phyloP scores from a whole-genome alignment of 2,888 invertebrate species.

The Eurytoma californica region DNA sequence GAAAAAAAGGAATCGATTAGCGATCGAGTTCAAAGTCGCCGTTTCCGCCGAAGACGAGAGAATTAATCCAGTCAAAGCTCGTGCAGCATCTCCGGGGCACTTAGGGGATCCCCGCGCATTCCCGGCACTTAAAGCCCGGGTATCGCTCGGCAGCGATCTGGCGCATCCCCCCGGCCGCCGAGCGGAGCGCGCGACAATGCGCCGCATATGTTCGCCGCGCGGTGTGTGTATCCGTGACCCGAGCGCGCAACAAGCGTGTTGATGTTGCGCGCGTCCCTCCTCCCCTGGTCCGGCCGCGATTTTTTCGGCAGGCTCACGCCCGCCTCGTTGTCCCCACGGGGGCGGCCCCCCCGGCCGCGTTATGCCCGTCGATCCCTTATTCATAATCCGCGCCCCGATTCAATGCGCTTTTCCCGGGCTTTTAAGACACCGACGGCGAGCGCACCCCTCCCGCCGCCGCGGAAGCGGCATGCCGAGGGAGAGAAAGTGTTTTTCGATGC shows the following conservation, averaged over 20 bases:
- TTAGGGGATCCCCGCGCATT: conserved; percentile 27
- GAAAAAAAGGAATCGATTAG: too few relatives aligned
- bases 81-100: background rate
- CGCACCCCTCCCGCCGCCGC: conserved; percentile 26
- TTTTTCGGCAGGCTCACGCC: conserved; percentile 16
- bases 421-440: conserved; percentile 64
- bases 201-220: conserved; percentile 7
- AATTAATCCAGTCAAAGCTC: too few relatives aligned
- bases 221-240: conserved; percentile 63
- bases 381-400: conserved; percentile 68
- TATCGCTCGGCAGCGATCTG: too few relatives aligned
- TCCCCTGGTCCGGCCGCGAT: conserved; percentile 8
- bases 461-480: background rate
- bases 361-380: conserved; percentile 66
- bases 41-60: background rate
- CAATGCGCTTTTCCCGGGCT: conserved; percentile 70
- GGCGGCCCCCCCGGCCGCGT: conserved; percentile 57
- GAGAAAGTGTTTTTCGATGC: conserved; percentile 1
- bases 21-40: background rate
- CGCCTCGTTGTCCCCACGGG: conserved; percentile 33
- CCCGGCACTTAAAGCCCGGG: conserved; percentile 55
- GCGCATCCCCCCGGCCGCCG: too few relatives aligned
- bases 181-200: too few relatives aligned
- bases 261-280: conserved; percentile 61
- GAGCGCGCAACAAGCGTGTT: conserved; percentile 67